These are phyloP conservation scores for Lathronympha strigana DNA, from an alignment of 2,888 invertebrate species.

Conservation along the genomic window DNA sequence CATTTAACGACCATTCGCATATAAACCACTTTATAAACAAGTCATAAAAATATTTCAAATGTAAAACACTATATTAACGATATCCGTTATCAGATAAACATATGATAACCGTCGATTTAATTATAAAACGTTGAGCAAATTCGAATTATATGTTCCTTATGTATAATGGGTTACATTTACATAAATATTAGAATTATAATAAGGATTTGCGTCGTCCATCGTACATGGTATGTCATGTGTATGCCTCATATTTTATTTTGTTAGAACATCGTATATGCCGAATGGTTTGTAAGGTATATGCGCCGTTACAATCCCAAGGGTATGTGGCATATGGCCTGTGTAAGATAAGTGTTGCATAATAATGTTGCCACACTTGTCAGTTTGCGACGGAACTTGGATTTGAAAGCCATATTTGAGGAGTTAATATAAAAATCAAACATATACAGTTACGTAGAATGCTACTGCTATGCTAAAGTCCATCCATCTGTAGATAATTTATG, in stretches of 20 bases:
- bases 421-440: conserved; percentile 23
- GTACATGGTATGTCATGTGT: conserved; percentile 40
- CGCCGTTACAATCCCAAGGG: conserved; percentile 9
- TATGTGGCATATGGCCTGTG: conserved; percentile 30
- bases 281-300: not conserved
- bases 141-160: conserved; percentile 35
- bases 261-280: conserved; percentile 4
- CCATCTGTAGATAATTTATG: not conserved
- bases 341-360: conserved; percentile 34
- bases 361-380: conserved; percentile 27
- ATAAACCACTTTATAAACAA: conserved; percentile 3
- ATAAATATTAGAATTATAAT: conserved; percentile 56
- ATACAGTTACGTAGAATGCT: not conserved
- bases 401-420: conserved; percentile 11
- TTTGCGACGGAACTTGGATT: conserved; percentile 21
- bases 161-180: conserved; percentile 50
- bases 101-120: conserved; percentile 11
- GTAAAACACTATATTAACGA: conserved; percentile 6
- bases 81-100: conserved; percentile 18
- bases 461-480: not conserved
- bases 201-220: conserved; percentile 47
- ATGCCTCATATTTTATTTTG: not conserved
- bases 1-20: conserved; percentile 5
- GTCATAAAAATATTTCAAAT: not conserved
- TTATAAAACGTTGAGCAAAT: conserved; percentile 12